Percentiles rank a stretch among this genome's conserved stretches.
Conservation (phyloP, 2,888 invertebrate species). For the Callimorpha dominula region DNA sequence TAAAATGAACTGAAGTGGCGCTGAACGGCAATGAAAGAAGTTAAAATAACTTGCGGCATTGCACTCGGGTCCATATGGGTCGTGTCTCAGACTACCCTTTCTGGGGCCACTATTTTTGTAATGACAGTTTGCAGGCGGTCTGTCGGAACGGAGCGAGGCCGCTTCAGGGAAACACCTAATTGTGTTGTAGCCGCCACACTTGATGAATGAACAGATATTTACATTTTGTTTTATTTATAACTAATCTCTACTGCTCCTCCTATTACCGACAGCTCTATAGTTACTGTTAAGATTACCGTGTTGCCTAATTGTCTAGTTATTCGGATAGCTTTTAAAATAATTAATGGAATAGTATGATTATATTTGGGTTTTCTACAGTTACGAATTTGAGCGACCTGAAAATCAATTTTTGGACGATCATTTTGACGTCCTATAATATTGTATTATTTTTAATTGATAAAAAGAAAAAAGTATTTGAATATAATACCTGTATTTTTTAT, state of each 20-base stretch:
- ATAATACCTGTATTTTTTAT: not conserved
- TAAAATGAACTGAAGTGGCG: slow-evolving; percentile 34
- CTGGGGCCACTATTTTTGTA: slow-evolving; percentile 84
- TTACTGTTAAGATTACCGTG: slow-evolving; percentile 10
- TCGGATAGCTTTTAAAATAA: not conserved
- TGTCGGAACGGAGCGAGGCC: slow-evolving; percentile 30
- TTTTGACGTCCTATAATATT: not conserved
- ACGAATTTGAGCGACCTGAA: not conserved
- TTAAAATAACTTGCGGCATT: slow-evolving; percentile 69
- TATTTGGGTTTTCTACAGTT: not conserved
- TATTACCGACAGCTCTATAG: slow-evolving; percentile 14
- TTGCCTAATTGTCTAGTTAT: slow-evolving; percentile 12
- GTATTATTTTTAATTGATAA: not conserved
- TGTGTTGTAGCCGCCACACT: slow-evolving; percentile 64
- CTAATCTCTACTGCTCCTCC: slow-evolving; percentile 23
- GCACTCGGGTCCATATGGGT: slow-evolving; percentile 78
- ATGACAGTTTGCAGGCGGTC: slow-evolving; percentile 84
- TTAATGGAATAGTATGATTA: not conserved
- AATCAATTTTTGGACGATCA: not conserved
- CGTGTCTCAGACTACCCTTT: slow-evolving; percentile 83
- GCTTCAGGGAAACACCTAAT: slow-evolving; percentile 81
- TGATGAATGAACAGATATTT: slow-evolving; percentile 67
- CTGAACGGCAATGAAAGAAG: slow-evolving; percentile 67
- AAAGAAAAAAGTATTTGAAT: not conserved
- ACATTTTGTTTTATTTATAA: slow-evolving; percentile 46